Conservation (phyloP, 2,888 invertebrate genomes). For the Heliothis peltigera region DNA sequence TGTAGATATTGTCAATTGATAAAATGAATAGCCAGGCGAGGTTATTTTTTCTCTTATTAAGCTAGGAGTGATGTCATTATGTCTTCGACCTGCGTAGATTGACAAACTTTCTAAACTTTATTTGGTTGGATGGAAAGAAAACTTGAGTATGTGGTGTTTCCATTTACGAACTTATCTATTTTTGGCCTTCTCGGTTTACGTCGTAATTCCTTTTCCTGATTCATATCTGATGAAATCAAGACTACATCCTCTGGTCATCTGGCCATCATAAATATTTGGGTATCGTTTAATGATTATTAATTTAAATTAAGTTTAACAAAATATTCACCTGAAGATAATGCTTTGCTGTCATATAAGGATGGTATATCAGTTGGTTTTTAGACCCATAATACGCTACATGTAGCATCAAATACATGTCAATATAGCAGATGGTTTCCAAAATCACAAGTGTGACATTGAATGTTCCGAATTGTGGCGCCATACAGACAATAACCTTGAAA, state of each 20-base stretch:
- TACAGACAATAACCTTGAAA: constrained; percentile 78
- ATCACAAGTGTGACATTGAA: constrained; percentile 76
- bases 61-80: background rate
- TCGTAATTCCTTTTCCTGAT: background rate
- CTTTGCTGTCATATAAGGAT: constrained; percentile 87
- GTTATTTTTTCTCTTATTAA: background rate
- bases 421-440: constrained; percentile 83
- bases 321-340: constrained; percentile 81
- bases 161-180: background rate
- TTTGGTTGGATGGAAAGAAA: background rate
- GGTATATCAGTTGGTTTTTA: constrained; percentile 86
- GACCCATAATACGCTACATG: constrained; percentile 87
- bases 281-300: background rate
- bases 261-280: background rate
- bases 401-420: constrained; percentile 87
- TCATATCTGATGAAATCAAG: background rate
- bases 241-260: background rate
- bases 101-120: background rate
- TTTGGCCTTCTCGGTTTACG: background rate
- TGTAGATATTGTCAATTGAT: background rate
- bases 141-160: background rate
- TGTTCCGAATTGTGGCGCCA: constrained; percentile 77
- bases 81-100: background rate
- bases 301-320: too few relatives aligned
- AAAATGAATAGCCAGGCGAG: background rate